A percentile compares a stretch with the other conserved stretches of the same genome.
phyloP scores from a whole-genome alignment of 1,140 invertebrate species.

The Mya arenaria region DNA sequence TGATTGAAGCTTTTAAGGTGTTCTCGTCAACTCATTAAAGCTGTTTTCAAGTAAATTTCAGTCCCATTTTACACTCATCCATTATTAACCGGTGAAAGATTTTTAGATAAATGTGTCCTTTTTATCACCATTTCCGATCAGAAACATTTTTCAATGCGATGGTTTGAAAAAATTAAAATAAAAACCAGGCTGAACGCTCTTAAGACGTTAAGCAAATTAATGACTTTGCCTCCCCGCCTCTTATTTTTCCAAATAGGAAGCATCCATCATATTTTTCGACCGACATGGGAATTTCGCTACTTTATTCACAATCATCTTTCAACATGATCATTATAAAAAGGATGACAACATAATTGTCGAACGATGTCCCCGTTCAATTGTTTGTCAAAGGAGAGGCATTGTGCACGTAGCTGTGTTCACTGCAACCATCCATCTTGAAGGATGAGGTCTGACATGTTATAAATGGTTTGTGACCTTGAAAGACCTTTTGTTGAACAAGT shows the following conservation, averaged over 20 bases:
- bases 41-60: too few relatives aligned
- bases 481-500: too few relatives aligned
- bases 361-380: conserved; percentile 45
- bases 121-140: conserved; percentile 52
- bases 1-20: too few relatives aligned
- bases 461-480: conserved; percentile 19
- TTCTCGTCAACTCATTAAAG: too few relatives aligned
- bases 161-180: conserved; percentile 33
- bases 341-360: conserved; percentile 53
- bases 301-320: conserved; percentile 31
- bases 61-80: too few relatives aligned
- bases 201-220: conserved; percentile 40
- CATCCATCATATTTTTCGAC: conserved; percentile 44
- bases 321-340: conserved; percentile 19
- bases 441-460: conserved; percentile 40
- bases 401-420: conserved; percentile 10
- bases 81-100: too few relatives aligned
- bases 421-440: conserved; percentile 43
- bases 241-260: neutral
- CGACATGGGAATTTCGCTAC: conserved; percentile 45
- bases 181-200: neutral
- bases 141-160: neutral
- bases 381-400: conserved; percentile 2
- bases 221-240: conserved; percentile 20
- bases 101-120: conserved; percentile 53